Evolutionary conservation across 2,888 invertebrate species (phyloP).

Genomic region (Athalia circularis): DNA sequence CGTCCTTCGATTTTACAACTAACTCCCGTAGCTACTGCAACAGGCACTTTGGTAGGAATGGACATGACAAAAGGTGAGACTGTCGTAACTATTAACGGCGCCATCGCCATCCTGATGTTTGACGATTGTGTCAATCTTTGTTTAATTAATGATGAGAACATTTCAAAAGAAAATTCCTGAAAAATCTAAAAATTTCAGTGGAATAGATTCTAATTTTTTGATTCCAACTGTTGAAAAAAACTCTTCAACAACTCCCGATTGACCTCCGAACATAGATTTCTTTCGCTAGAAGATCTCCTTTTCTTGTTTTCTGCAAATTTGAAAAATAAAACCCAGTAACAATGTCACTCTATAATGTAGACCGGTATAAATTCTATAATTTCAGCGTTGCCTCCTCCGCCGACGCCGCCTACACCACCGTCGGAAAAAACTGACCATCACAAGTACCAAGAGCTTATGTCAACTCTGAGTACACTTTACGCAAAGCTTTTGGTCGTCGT

Average conservation of each 20-base stretch:
- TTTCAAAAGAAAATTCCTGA: no score
- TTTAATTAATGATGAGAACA: background rate
- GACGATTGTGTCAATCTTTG: no score
- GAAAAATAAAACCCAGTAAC: no score
- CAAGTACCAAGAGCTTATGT: slow-evolving; percentile 61
- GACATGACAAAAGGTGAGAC: slow-evolving; percentile 57
- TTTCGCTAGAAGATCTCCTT: no score
- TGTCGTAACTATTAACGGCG: no score
- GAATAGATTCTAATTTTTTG: background rate
- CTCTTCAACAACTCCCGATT: background rate
- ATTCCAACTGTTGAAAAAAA: background rate
- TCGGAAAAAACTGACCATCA: slow-evolving; percentile 56
- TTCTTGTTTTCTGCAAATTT: no score
- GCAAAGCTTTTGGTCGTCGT: slow-evolving; percentile 89
- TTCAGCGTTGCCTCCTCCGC: slow-evolving; percentile 47
- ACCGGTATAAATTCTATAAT: background rate
- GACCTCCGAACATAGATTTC: background rate
- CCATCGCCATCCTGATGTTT: no score
- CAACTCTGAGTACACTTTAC: slow-evolving; percentile 79
- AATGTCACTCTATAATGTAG: background rate
- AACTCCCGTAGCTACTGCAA: slow-evolving; percentile 61
- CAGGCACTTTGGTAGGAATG: slow-evolving; percentile 58
- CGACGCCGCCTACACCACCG: slow-evolving; percentile 37
- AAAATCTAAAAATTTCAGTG: background rate
- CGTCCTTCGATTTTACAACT: slow-evolving; percentile 62